Evolutionary conservation across 2,113 vertebrate genomes (phyloP), one percentile per base, ranked within the genome.

Genomic region (Notothenia coriiceps): DNA sequence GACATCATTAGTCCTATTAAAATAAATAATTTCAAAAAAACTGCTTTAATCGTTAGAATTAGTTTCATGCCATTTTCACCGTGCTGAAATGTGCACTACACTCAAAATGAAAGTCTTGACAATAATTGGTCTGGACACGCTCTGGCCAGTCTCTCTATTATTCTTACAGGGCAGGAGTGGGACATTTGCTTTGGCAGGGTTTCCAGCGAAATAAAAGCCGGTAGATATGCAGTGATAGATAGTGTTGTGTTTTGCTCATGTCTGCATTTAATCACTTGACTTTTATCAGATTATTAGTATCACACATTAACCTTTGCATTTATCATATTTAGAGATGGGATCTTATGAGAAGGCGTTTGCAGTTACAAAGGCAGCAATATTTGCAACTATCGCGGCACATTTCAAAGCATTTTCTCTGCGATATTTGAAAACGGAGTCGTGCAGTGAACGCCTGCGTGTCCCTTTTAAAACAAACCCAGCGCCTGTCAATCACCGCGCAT

Each of bases 401-500:
- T 98, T 98, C 97, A 97, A 98, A 98, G 97, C 96, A 90, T 96
- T 94, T 95, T 94, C 96, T 96, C 94, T 96, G 96, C 95, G 95
- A 96, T 96, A 97, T 97, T 97, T 97, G 96, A 97, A 96, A 96
- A 97, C 96, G 97, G 96, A 95, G 96, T 96, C 98, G 95, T 95
- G 97, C 96, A 93, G 98, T 90, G 98, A 97, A 95, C 96, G 96
- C 96, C 97, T 97, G 97, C 97, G 95, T 97, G 96, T 96, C 97
- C 96, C 95, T 96, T 96, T 96, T 98, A 96, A 96, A 96, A 97
- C 96, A 96, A 97, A 97, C 97, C 97, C 97, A 96, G 96, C 94
- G 95, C 95, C 96, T 97, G 97, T 98, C 98, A 98, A 97, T 99
- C 97, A 99, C 88, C 22, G 89, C 88, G 79, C 94, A 95, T 95